Evolutionary conservation across 2,888 invertebrate genomes (phyloP), one percentile per base, ranked within the genome.

Genomic region (Dicranocentrus wangi): DNA sequence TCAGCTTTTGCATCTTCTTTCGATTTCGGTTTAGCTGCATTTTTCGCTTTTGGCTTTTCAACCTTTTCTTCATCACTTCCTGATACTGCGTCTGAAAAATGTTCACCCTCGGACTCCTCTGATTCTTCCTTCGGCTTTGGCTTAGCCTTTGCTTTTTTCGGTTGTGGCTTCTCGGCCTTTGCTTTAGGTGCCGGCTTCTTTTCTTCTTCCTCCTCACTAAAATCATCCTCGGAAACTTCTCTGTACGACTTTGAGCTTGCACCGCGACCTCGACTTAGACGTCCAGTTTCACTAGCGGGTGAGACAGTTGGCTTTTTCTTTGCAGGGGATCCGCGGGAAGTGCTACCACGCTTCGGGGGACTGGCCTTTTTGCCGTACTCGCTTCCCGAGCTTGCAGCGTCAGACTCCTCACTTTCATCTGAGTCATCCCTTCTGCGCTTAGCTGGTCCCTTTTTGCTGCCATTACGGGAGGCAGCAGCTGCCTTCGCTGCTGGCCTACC

Each of bases 321-420:
- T 17, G 68, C 80, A 21, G 80, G 73, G 53, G 80, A 71, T 28
- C 63, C 70, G 27, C 70, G 78, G 5, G 70, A 17, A 51, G 53
- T 51, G 51, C 51, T 66, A 2, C 71, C 72, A n/a, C 71, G 53
- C 65, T 83, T 83, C 1, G 81, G 55, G 2, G 78, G 68, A 15
- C 60, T 28, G 1, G 75, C 43, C 81, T 86, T 86, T 32, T 84
- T 84, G 7, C 86, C 86, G 63, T 86, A 86, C 53, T 86, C 86
- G 66, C 85, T 85, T 25, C 86, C 86, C 25, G 85, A 85, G 25
- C 81, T 84, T 55, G 84, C 85, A 0, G 65, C 83, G 51, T 81
- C 84, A 1, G 78, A 81, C 19, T 82, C 83, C 42, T 84, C 81
- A 61, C 76, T 76, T 51, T 82, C 82, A 51, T 81, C 81, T 1